phyloP scores from a whole-genome alignment of 2,113 vertebrate genomes.

The Pleuronectes platessa region DNA sequence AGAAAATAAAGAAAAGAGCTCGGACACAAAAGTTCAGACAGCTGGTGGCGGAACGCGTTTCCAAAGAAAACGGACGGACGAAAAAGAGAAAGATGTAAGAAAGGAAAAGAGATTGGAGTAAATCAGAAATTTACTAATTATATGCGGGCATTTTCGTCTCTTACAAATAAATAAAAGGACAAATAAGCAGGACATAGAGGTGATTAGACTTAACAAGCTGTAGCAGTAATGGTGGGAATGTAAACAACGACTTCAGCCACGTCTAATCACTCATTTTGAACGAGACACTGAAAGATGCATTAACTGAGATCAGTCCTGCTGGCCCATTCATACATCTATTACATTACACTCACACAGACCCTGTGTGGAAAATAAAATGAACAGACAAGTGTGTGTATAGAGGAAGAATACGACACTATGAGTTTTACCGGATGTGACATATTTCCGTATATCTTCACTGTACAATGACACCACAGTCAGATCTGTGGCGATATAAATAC shows the following conservation, averaged over 20 bases:
- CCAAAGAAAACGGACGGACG: slow-evolving; percentile 29
- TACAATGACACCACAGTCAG: slow-evolving; percentile 1
- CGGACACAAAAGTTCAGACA: slow-evolving; percentile 22
- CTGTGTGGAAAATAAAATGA: slow-evolving; percentile 23
- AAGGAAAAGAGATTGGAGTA: neutral
- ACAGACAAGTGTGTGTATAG: slow-evolving; percentile 15
- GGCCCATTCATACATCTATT: slow-evolving; percentile 65
- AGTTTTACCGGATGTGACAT: neutral
- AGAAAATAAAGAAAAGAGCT: slow-evolving; percentile 28
- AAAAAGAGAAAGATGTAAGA: neutral
- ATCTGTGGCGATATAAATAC: slow-evolving; percentile 28
- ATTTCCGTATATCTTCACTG: slow-evolving; percentile 21
- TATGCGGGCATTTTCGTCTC: neutral
- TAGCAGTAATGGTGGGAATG: slow-evolving; percentile 15
- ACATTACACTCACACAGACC: slow-evolving; percentile 21
- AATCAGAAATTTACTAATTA: slow-evolving; percentile 7
- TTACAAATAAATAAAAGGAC: slow-evolving; percentile 51
- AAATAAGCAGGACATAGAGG: neutral
- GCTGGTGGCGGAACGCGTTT: slow-evolving; percentile 34
- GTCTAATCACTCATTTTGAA: slow-evolving; percentile 5
- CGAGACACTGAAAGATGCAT: slow-evolving; percentile 57
- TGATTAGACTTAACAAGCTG: slow-evolving; percentile 3
- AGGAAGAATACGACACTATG: slow-evolving; percentile 23
- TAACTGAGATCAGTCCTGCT: slow-evolving; percentile 75
- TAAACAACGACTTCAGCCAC: slow-evolving; percentile 5